phyloP scores from a whole-genome alignment of 2,888 invertebrate species.

The Spisula solida region DNA sequence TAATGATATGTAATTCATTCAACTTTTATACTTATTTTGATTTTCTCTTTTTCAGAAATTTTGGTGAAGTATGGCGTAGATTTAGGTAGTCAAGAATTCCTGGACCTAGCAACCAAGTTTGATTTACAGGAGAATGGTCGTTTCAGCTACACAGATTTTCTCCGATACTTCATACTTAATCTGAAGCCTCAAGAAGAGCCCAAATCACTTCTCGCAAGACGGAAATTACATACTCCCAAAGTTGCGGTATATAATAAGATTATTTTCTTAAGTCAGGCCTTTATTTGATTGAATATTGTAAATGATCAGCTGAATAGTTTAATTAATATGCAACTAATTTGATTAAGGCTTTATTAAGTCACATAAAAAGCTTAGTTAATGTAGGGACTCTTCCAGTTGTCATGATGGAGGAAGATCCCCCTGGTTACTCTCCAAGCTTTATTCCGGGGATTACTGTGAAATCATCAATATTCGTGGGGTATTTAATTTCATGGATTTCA shows the following conservation, averaged over 20 bases:
- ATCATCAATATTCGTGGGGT: too few relatives aligned
- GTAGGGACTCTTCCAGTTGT: too few relatives aligned
- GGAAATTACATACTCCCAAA: conserved; percentile 75
- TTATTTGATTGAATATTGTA: too few relatives aligned
- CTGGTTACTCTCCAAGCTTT: too few relatives aligned
- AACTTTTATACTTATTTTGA: background rate
- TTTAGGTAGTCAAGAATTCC: conserved; percentile 81
- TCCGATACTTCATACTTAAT: conserved; percentile 84
- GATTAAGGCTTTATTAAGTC: too few relatives aligned
- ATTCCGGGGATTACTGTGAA: too few relatives aligned
- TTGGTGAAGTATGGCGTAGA: conserved; percentile 77
- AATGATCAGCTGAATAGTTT: too few relatives aligned
- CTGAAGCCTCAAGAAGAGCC: conserved; percentile 76
- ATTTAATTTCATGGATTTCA: too few relatives aligned
- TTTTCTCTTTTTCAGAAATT: conserved; percentile 75
- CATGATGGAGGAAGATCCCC: too few relatives aligned
- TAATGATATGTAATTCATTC: too few relatives aligned
- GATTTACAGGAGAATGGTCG: conserved; percentile 84
- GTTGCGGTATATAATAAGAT: conserved; percentile 71
- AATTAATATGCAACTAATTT: too few relatives aligned
- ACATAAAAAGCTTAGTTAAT: too few relatives aligned
- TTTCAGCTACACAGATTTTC: conserved; percentile 85
- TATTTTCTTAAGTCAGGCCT: background rate
- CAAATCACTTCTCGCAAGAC: conserved; percentile 65
- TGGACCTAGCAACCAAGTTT: conserved; percentile 84